Evolutionary conservation across 2,797 vertebrate species (phyloP).

Genomic region (Argentina silus): DNA sequence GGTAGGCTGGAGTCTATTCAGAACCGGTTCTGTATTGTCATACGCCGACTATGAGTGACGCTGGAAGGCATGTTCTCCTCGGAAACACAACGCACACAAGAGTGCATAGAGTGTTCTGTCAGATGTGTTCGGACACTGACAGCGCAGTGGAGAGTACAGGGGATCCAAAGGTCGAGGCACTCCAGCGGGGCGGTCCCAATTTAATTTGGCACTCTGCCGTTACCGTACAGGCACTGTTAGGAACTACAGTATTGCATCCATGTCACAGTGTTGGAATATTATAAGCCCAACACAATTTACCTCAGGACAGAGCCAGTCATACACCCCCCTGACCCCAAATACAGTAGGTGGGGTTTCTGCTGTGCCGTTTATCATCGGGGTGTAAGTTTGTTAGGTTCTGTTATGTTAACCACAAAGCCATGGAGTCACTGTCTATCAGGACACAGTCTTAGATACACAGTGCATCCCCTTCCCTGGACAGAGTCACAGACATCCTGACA

Average conservation of each 20-base stretch:
- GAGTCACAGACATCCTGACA: conserved; percentile 27
- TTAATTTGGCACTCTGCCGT: background rate
- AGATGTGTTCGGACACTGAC: background rate
- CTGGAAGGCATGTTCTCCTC: background rate
- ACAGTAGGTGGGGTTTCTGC: background rate
- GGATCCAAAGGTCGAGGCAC: background rate
- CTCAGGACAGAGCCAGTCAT: too few species aligned
- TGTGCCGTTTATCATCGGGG: background rate
- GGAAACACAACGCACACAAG: background rate
- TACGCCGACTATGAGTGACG: background rate
- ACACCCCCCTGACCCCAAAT: too few species aligned
- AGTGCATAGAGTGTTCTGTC: background rate
- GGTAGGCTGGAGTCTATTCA: too few species aligned
- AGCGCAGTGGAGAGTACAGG: background rate
- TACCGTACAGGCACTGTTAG: too few species aligned
- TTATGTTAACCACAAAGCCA: conserved; percentile 14
- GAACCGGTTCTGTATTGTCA: background rate
- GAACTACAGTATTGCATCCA: too few species aligned
- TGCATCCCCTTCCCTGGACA: background rate
- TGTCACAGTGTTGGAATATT: too few species aligned
- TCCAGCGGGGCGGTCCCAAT: background rate
- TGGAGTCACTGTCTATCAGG: background rate
- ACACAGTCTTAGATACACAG: background rate
- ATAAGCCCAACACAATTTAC: too few species aligned
- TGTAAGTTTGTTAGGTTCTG: too few species aligned